Evolutionary conservation across 2,113 vertebrate genomes (phyloP).

Genomic region (Strigops habroptila): DNA sequence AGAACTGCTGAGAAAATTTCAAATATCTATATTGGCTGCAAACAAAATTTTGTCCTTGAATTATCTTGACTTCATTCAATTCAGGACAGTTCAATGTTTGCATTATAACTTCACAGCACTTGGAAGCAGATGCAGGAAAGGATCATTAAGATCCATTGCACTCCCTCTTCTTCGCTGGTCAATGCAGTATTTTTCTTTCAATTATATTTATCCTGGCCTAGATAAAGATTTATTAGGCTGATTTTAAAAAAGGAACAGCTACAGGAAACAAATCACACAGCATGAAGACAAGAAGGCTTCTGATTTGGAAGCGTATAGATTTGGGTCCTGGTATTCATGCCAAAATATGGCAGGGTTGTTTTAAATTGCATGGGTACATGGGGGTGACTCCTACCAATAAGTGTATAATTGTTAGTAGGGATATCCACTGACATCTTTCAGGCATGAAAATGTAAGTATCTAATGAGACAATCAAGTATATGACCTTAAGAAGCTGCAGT

Average conservation of each 20-base stretch:
- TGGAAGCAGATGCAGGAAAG: neutral
- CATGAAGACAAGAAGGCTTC: neutral
- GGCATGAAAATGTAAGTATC: neutral
- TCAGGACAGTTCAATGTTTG: neutral
- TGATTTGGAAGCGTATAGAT: neutral
- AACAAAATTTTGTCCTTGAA: slow-evolving; percentile 35
- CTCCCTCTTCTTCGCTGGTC: neutral
- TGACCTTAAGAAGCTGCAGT: neutral
- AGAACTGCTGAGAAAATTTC: neutral
- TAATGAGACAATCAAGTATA: neutral
- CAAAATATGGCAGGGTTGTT: neutral
- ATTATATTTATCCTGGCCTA: neutral
- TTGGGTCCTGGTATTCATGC: neutral
- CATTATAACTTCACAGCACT: neutral
- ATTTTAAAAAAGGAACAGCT: neutral
- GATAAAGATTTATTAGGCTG: neutral
- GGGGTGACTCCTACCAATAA: neutral
- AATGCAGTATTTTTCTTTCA: neutral
- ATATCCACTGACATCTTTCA: neutral
- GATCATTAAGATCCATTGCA: neutral
- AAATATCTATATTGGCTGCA: neutral
- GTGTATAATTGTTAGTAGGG: neutral
- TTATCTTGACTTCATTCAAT: slow-evolving; percentile 1
- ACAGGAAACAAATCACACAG: neutral
- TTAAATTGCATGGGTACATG: neutral